Conservation (phyloP, 2,113 vertebrate species). For the Rana temporaria region DNA sequence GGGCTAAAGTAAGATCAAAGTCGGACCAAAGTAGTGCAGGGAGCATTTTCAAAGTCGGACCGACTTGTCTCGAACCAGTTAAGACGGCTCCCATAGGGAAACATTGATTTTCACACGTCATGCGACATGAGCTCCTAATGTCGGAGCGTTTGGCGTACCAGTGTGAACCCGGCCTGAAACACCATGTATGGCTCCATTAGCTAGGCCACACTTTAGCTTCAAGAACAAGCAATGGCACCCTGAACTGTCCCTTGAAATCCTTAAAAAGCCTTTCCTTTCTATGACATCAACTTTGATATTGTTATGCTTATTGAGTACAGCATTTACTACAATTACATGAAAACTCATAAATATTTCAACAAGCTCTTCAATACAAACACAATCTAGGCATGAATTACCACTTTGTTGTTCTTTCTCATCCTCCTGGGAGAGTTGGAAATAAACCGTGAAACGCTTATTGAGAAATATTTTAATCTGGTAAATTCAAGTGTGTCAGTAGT, state of each 20-base stretch:
- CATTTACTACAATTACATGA: constrained; percentile 10
- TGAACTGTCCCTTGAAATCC: background rate
- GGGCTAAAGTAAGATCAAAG: too few relatives aligned
- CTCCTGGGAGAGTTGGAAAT: constrained; percentile 28
- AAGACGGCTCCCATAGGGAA: too few relatives aligned
- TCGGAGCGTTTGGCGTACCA: too few relatives aligned
- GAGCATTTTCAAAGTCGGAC: too few relatives aligned
- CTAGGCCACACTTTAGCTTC: too few relatives aligned
- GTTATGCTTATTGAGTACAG: background rate
- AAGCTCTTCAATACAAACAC: constrained; percentile 12
- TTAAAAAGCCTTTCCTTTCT: background rate
- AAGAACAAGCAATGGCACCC: background rate
- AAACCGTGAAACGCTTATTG: constrained; percentile 33
- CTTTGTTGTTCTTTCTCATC: constrained; percentile 20
- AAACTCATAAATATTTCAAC: constrained; percentile 15
- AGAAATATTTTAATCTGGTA: constrained; percentile 38
- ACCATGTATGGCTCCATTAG: too few relatives aligned
- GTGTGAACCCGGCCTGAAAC: too few relatives aligned
- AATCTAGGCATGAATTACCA: constrained; percentile 5
- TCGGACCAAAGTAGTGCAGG: too few relatives aligned
- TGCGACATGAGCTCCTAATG: too few relatives aligned
- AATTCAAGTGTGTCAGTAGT: constrained; percentile 4
- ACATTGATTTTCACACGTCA: too few relatives aligned
- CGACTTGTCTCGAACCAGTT: too few relatives aligned
- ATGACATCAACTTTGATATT: constrained; percentile 13